A percentile compares a stretch with the other conserved stretches of the same genome.
Evolutionary conservation across 2,888 invertebrate genomes (phyloP).

Genomic region (Parascotia fuliginaria): DNA sequence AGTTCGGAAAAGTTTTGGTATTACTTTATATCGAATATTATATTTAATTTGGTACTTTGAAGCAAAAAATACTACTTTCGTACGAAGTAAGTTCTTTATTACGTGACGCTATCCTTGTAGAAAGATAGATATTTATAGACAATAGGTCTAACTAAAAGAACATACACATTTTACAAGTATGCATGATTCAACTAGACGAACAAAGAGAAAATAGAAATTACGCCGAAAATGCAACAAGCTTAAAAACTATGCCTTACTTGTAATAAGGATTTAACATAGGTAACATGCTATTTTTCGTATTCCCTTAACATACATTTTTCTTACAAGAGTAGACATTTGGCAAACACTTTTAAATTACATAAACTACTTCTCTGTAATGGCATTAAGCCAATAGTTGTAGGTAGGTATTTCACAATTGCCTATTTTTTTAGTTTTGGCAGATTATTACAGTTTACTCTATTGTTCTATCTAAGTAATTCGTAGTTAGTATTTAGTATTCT

Average conservation of each 20-base stretch:
- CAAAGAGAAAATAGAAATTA: too few relatives aligned
- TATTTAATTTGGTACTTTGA: slow-evolving; percentile 18
- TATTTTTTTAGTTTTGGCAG: slow-evolving; percentile 30
- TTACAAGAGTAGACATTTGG: slow-evolving; percentile 19
- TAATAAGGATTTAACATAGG: too few relatives aligned
- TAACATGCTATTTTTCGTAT: too few relatives aligned
- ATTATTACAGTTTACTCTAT: slow-evolving; percentile 21
- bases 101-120: slow-evolving; percentile 2
- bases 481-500: background rate
- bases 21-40: slow-evolving; percentile 9
- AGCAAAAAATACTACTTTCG: slow-evolving; percentile 10
- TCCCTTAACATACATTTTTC: slow-evolving; percentile 6
- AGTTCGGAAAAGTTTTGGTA: slow-evolving; percentile 3
- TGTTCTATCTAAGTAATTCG: background rate
- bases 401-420: slow-evolving; percentile 30
- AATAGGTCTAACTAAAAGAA: too few relatives aligned
- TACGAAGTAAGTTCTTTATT: slow-evolving; percentile 3
- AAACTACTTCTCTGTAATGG: slow-evolving; percentile 28
- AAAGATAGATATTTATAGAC: too few relatives aligned
- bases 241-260: too few relatives aligned
- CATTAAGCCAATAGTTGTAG: slow-evolving; percentile 24
- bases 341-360: slow-evolving; percentile 27
- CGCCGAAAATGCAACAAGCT: too few relatives aligned
- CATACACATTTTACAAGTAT: too few relatives aligned
- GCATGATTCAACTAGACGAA: too few relatives aligned